Evolutionary conservation across 2,888 invertebrate genomes (phyloP).

Genomic region (Kryphioiulus occultus): DNA sequence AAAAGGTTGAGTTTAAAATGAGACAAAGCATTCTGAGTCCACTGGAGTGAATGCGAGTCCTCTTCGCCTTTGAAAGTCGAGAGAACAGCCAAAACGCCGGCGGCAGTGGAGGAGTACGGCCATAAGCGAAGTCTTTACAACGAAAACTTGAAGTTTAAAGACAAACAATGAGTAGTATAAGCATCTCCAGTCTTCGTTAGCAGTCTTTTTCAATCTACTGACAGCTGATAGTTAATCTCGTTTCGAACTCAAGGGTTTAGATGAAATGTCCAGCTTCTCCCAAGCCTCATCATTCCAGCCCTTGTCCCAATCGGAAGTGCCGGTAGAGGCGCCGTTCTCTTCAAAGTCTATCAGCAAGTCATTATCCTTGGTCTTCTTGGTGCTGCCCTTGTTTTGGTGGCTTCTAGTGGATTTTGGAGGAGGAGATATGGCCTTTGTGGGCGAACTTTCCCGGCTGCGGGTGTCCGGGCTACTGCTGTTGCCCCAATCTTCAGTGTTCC

Average conservation of each 20-base stretch:
- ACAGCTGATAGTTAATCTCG: background rate
- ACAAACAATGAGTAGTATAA: background rate
- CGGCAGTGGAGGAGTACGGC: background rate
- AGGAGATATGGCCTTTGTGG: slow-evolving; percentile 36
- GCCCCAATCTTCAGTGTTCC: slow-evolving; percentile 47
- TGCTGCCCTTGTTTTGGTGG: background rate
- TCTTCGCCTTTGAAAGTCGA: background rate
- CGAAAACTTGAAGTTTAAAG: background rate
- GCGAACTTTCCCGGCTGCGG: slow-evolving; percentile 35
- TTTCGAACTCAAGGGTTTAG: background rate
- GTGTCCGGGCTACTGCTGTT: slow-evolving; percentile 3
- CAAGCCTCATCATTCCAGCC: slow-evolving; percentile 48
- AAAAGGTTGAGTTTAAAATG: background rate
- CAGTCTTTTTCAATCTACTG: background rate
- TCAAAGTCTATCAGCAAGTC: slow-evolving; percentile 49
- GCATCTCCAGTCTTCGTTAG: background rate
- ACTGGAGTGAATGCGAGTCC: slow-evolving; percentile 2
- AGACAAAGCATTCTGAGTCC: background rate
- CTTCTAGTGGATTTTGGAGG: slow-evolving; percentile 9
- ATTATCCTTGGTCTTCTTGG: slow-evolving; percentile 16
- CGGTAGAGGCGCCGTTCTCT: slow-evolving; percentile 33
- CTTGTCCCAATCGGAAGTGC: slow-evolving; percentile 47
- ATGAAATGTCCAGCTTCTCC: slow-evolving; percentile 29
- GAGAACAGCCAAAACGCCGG: background rate
- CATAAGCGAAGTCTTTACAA: background rate